Conservation (phyloP, 2,888 invertebrate genomes). For the Leucozona laternaria region DNA sequence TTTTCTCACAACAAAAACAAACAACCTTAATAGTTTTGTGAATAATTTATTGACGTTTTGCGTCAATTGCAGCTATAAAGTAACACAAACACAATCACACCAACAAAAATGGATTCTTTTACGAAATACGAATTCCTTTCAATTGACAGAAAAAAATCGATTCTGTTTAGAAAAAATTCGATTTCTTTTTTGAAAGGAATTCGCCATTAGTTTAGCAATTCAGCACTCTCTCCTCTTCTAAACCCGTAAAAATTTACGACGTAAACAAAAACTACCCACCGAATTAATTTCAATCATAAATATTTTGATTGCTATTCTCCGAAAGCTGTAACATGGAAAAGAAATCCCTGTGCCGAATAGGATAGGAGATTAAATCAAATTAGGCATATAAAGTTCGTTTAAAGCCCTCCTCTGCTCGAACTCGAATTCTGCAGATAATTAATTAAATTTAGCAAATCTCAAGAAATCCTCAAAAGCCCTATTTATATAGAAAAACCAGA, state of each 20-base stretch:
- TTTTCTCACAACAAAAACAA: no score
- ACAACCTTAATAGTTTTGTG: no score
- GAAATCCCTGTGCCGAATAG: background rate
- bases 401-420: background rate
- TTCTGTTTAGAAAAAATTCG: no score
- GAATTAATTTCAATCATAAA: slow-evolving; percentile 5
- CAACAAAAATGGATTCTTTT: no score
- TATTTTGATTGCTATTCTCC: slow-evolving; percentile 1
- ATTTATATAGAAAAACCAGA: slow-evolving; percentile 13
- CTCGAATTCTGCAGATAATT: slow-evolving; percentile 11
- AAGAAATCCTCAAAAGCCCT: slow-evolving; percentile 18
- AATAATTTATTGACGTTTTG: no score
- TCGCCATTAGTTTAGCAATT: no score
- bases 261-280: background rate
- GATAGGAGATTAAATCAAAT: slow-evolving; percentile 23
- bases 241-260: background rate
- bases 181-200: no score
- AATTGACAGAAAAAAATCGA: no score
- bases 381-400: slow-evolving; percentile 10
- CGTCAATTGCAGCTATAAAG: no score
- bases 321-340: background rate
- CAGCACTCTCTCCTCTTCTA: no score
- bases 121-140: no score
- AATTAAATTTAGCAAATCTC: slow-evolving; percentile 36
- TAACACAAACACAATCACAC: no score